Evolutionary conservation across 2,888 invertebrate genomes (phyloP).

Genomic region (Thereva unica): DNA sequence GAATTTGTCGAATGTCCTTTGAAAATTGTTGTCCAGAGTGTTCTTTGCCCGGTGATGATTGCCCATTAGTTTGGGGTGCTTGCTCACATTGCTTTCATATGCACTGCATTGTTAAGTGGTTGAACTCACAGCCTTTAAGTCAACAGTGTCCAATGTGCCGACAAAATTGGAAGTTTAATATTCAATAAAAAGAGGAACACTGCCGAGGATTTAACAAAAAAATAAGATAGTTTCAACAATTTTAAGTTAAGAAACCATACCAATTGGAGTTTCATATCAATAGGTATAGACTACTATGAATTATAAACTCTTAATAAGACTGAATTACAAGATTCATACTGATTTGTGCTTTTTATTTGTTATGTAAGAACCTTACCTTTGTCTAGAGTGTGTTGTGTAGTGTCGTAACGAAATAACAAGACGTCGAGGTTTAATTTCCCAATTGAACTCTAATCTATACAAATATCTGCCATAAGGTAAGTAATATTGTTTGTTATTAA

Average conservation of each 20-base stretch:
- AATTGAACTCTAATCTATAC: too few species aligned
- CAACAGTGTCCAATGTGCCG: constrained; percentile 96
- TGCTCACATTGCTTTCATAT: constrained; percentile 99
- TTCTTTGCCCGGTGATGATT: constrained; percentile 96
- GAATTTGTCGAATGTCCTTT: constrained; percentile 98
- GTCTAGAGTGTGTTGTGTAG: too few species aligned
- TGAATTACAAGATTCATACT: too few species aligned
- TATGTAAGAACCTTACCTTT: too few species aligned
- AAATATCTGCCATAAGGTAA: too few species aligned
- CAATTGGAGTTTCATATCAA: neutral
- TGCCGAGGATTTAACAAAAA: neutral
- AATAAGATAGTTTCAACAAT: neutral
- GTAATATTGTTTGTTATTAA: too few species aligned
- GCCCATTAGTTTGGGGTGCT: constrained; percentile 96
- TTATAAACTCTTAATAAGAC: too few species aligned
- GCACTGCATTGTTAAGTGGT: constrained; percentile 99
- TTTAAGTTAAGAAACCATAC: neutral
- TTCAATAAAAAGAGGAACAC: constrained; percentile 61
- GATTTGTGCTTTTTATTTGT: too few species aligned
- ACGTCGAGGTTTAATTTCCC: too few species aligned
- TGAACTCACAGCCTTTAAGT: constrained; percentile 87
- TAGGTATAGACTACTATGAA: too few species aligned
- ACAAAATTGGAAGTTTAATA: constrained; percentile 98
- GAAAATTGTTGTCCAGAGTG: constrained; percentile 98
- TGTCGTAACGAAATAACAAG: too few species aligned